Percentiles rank a stretch among this genome's conserved stretches.
phyloP scores from a whole-genome alignment of 2,888 invertebrate genomes.

The Perdita meconis region DNA sequence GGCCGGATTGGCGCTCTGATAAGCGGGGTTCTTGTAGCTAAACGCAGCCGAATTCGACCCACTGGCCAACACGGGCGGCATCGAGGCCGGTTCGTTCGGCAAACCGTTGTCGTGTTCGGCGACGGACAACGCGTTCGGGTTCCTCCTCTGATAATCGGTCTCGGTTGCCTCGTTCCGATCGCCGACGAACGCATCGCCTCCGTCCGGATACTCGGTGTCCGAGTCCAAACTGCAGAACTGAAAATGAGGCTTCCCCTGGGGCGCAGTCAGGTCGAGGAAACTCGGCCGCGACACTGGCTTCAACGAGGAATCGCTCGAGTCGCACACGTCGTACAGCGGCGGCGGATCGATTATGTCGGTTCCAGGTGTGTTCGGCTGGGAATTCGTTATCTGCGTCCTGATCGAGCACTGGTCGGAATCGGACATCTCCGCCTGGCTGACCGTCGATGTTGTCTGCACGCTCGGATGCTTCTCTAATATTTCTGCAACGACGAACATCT shows the following conservation, averaged over 20 bases:
- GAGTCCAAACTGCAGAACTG: slow-evolving; percentile 85
- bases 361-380: slow-evolving; percentile 75
- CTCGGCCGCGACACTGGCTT: slow-evolving; percentile 85
- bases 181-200: slow-evolving; percentile 85
- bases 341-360: slow-evolving; percentile 81
- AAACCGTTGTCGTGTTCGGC: slow-evolving; percentile 83
- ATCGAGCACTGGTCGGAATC: slow-evolving; percentile 82
- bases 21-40: slow-evolving; percentile 90
- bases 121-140: slow-evolving; percentile 84
- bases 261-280: slow-evolving; percentile 88
- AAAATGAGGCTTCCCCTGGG: slow-evolving; percentile 88
- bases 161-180: slow-evolving; percentile 83
- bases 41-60: slow-evolving; percentile 84
- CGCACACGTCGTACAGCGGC: slow-evolving; percentile 77
- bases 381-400: slow-evolving; percentile 79
- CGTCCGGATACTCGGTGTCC: slow-evolving; percentile 78
- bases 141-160: slow-evolving; percentile 84
- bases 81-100: slow-evolving; percentile 86
- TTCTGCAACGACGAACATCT: slow-evolving; percentile 53
- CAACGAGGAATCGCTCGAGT: slow-evolving; percentile 75
- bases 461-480: slow-evolving; percentile 54
- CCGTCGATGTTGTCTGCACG: slow-evolving; percentile 67
- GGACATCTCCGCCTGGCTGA: slow-evolving; percentile 77
- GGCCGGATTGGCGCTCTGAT: slow-evolving; percentile 90
- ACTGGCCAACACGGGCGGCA: slow-evolving; percentile 85